Percentiles rank a stretch among this genome's conserved stretches.
Conservation (phyloP, 2,797 vertebrate genomes). For the Catamblyrhynchus diadema region DNA sequence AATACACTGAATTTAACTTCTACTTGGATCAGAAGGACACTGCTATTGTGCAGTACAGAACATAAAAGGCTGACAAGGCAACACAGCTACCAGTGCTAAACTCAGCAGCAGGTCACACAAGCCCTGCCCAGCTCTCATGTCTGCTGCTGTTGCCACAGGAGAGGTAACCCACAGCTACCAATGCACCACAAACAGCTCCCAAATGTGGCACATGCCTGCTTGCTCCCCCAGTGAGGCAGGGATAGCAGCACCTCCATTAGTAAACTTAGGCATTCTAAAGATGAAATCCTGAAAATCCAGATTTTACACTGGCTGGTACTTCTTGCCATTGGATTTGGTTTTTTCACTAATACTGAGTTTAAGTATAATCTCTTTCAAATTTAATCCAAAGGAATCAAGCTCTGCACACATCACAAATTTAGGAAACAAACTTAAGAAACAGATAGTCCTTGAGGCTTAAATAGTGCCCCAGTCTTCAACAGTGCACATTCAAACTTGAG, state of each 20-base stretch:
- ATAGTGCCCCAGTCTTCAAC: neutral
- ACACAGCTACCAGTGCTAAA: neutral
- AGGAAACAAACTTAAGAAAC: neutral
- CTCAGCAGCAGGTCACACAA: neutral
- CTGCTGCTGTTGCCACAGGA: neutral
- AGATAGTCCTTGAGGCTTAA: neutral
- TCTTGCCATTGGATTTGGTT: neutral
- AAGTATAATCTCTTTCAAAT: neutral
- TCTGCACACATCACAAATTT: neutral
- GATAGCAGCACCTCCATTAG: neutral
- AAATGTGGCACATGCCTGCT: neutral
- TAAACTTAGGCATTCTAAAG: neutral
- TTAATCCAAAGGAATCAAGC: neutral
- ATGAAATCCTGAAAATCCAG: neutral
- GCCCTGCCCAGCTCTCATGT: neutral
- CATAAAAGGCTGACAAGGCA: neutral
- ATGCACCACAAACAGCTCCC: neutral
- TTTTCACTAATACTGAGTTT: neutral
- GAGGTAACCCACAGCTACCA: neutral
- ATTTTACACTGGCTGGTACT: neutral
- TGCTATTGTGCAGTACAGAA: neutral
- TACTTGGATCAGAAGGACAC: neutral
- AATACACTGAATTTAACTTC: neutral
- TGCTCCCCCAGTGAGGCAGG: neutral
- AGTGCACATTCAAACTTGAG: neutral